Evolutionary conservation across 2,113 vertebrate species (phyloP).

Genomic region (Rissa tridactyla): DNA sequence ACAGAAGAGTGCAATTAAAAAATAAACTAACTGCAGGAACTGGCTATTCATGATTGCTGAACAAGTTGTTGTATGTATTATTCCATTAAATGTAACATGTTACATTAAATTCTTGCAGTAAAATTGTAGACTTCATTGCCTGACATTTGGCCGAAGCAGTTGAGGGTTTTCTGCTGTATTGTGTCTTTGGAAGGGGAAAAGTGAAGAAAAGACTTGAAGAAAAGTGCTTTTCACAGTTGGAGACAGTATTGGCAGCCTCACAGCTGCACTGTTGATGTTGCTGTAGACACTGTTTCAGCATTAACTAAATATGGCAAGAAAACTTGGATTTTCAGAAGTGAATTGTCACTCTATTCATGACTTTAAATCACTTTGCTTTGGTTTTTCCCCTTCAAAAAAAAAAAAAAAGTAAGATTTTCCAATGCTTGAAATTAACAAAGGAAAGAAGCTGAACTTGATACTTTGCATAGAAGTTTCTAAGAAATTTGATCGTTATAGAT

Average conservation of each 20-base stretch:
- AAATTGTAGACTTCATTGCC: not conserved
- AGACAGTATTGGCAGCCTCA: not conserved
- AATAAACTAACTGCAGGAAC: not conserved
- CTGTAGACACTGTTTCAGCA: not conserved
- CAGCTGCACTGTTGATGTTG: not conserved
- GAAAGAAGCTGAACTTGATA: not conserved
- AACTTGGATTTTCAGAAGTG: not conserved
- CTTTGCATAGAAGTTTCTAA: not conserved
- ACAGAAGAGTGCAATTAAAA: not conserved
- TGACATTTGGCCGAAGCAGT: not conserved
- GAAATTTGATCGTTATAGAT: not conserved
- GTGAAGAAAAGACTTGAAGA: not conserved
- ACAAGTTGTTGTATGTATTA: not conserved
- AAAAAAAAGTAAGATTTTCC: not conserved
- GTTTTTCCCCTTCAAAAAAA: not conserved
- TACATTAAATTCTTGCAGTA: not conserved
- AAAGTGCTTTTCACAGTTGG: not conserved
- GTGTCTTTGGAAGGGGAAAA: not conserved
- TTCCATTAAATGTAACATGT: not conserved
- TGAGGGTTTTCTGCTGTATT: not conserved
- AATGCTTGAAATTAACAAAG: not conserved
- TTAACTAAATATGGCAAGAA: conserved; percentile 19
- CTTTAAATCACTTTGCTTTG: not conserved
- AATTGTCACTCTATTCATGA: not conserved
- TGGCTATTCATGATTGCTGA: not conserved